A percentile compares a stretch with the other conserved stretches of the same genome.
Conservation (phyloP, 1,140 invertebrate species). For the Diabrotica undecimpunctata region DNA sequence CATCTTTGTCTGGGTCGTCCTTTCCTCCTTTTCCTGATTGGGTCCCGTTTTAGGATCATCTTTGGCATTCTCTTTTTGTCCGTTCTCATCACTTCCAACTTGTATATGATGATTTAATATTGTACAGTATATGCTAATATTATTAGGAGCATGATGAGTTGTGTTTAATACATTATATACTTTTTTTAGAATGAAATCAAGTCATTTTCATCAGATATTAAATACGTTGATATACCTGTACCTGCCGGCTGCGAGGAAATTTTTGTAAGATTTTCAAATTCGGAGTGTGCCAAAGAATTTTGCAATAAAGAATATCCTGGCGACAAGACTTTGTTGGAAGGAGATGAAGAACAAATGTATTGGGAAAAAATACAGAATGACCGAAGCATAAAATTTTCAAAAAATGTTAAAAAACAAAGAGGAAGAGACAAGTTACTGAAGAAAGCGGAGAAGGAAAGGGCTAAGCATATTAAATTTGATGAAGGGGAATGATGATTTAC, state of each 20-base stretch:
- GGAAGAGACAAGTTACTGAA: slow-evolving; percentile 64
- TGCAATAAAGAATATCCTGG: slow-evolving; percentile 32
- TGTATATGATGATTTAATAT: too few species aligned
- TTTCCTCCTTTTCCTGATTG: too few species aligned
- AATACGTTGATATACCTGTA: slow-evolving; percentile 48
- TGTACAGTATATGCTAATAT: too few species aligned
- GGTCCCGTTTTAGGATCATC: too few species aligned
- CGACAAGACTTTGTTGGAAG: slow-evolving; percentile 44
- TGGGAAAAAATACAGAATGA: slow-evolving; percentile 62
- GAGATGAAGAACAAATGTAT: slow-evolving; percentile 59
- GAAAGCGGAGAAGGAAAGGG: slow-evolving; percentile 56
- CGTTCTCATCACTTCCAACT: too few species aligned
- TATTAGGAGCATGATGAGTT: not conserved
- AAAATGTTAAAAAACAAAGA: slow-evolving; percentile 51
- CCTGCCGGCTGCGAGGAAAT: slow-evolving; percentile 38
- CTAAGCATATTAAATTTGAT: slow-evolving; percentile 63
- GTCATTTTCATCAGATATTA: slow-evolving; percentile 38
- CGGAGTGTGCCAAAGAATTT: slow-evolving; percentile 41
- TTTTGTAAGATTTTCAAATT: slow-evolving; percentile 43
- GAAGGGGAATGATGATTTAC: slow-evolving; percentile 39
- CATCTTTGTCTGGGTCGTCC: too few species aligned
- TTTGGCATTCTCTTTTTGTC: too few species aligned
- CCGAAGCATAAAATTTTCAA: slow-evolving; percentile 56
- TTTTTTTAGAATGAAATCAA: slow-evolving; percentile 46
- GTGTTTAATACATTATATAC: too few species aligned